Conservation (phyloP, 2,888 invertebrate species). For the Acrobasis suavella region DNA sequence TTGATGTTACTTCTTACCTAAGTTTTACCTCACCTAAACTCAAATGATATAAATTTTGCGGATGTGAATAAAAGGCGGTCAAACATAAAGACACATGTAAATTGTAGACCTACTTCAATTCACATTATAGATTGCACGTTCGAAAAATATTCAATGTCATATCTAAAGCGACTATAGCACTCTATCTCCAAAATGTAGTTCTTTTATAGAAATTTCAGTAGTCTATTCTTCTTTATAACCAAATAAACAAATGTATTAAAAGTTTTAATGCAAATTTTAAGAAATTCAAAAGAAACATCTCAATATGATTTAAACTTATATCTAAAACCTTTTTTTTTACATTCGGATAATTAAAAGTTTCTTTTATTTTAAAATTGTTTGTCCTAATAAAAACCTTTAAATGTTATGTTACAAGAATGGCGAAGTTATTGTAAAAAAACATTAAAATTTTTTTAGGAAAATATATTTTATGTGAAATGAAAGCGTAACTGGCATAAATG, state of each 20-base stretch:
- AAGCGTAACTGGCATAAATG: no score
- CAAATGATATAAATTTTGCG: background rate
- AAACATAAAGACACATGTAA: conserved; percentile 3
- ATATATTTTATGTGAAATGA: no score
- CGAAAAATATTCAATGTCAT: background rate
- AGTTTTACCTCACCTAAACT: no score
- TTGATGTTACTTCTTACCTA: background rate
- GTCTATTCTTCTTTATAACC: background rate
- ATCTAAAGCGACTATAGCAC: conserved; percentile 8
- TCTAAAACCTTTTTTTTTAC: no score
- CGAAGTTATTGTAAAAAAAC: no score
- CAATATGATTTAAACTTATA: no score
- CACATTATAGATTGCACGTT: conserved; percentile 21
- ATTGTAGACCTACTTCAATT: background rate
- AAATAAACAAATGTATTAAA: background rate
- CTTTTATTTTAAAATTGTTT: no score
- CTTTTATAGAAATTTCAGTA: background rate
- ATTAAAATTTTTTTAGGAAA: no score
- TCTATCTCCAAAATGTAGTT: background rate
- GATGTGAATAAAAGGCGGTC: conserved; percentile 17
- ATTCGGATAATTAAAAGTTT: no score
- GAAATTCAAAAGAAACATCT: background rate
- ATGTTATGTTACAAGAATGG: no score
- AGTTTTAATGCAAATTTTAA: background rate
- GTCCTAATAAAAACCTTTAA: no score